Evolutionary conservation across 2,113 vertebrate genomes (phyloP), one percentile per base, ranked within the genome.

Genomic region (Peromyscus californicus): DNA sequence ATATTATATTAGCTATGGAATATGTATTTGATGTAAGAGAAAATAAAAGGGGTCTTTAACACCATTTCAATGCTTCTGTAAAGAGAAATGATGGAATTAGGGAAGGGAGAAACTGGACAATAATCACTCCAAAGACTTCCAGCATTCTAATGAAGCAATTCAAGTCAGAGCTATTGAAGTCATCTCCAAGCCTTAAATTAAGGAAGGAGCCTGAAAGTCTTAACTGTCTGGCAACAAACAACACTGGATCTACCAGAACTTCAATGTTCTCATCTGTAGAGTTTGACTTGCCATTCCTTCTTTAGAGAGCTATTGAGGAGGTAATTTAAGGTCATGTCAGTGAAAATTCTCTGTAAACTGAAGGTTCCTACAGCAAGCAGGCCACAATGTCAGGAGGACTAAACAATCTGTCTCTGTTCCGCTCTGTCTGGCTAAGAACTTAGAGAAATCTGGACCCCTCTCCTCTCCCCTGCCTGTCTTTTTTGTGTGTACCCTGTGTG

Each of bases 121-220:
- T 39, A 96, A 82, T 61, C 65, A 54, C 51, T 11, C n/a, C 54
- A 84, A 48, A 75, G 22, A n/a, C 78, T 22, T 90, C 11, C 69
- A 29, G 69, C 12, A 54, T 96, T 95, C 87, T 86, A 70, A 76
- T 91, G 61, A 86, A 89, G 12, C 33, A 76, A 59, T 88, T 95
- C 67, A 95, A 86, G 21, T 57, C 17, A 63, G 85, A 76, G 91
- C 65, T 5, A 72, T 42, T 75, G 57, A 93, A 92, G 31, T 89
- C 72, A 83, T 5, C 9, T 16, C 2, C 21, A 95, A 91, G 31
- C 29, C 75, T 67, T 94, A 69, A 85, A 94, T 84, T 84, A 94
- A 97, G 6, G 24, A 84, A 90, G 78, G 76, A 79, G 61, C 51
- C 90, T 83, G 72, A 94, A 76, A 61, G 75, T 93, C 86, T 16